phyloP scores from a whole-genome alignment of 2,888 invertebrate genomes.

The Adineta ricciae region DNA sequence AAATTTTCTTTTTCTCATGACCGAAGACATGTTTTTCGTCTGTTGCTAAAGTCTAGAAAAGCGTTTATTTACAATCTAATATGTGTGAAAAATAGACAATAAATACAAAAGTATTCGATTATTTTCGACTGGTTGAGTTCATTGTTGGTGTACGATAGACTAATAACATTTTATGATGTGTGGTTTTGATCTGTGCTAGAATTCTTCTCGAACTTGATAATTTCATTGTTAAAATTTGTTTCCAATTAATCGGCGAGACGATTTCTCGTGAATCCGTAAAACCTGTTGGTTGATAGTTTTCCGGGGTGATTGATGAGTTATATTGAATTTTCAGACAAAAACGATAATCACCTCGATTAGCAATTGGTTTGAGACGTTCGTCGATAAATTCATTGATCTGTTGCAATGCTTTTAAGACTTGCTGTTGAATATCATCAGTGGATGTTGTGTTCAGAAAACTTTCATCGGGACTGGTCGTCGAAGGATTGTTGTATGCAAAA shows the following conservation, averaged over 20 bases:
- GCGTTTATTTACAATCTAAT: neutral
- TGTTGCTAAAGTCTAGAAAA: neutral
- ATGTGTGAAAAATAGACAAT: neutral
- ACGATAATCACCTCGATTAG: neutral
- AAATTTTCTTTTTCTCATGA: too few species aligned
- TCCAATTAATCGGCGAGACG: slow-evolving; percentile 19
- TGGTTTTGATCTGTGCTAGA: neutral
- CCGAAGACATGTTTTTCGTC: neutral
- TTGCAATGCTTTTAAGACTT: neutral
- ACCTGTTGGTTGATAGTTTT: neutral
- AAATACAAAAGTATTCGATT: neutral
- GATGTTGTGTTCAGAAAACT: neutral
- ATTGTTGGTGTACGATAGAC: neutral
- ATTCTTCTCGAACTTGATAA: slow-evolving; percentile 17
- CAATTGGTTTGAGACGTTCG: neutral
- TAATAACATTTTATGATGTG: neutral
- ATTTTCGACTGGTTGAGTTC: neutral
- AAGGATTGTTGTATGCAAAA: neutral
- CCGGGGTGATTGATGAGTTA: neutral
- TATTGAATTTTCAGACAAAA: slow-evolving; percentile 1
- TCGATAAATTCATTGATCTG: neutral
- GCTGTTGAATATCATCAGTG: neutral
- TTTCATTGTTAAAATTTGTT: slow-evolving; percentile 20
- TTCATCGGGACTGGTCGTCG: neutral
- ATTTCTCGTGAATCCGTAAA: slow-evolving; percentile 6